These are phyloP conservation scores for Oreonectes daqikongensis DNA, from an alignment of 2,797 vertebrate species.

Conservation along the genomic window DNA sequence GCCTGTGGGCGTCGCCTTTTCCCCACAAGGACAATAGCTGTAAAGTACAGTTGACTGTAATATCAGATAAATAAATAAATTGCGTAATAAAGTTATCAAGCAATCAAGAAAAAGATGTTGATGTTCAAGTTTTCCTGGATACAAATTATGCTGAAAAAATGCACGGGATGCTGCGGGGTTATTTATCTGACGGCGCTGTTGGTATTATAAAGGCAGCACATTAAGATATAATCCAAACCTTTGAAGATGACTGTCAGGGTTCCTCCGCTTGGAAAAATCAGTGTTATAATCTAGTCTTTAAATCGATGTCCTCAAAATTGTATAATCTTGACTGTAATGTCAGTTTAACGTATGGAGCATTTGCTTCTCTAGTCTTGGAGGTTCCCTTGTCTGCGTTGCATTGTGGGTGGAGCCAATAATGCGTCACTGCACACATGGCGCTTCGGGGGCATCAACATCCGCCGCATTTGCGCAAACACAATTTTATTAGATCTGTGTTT, in stretches of 20 bases:
- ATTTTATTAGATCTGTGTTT: too few species aligned
- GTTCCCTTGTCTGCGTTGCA: conserved; percentile 55
- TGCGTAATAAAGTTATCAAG: conserved; percentile 22
- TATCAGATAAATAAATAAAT: conserved; percentile 22
- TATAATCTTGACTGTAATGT: not conserved
- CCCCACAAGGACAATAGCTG: conserved; percentile 28
- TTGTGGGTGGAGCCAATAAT: conserved; percentile 61
- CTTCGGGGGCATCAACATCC: conserved; percentile 8
- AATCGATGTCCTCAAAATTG: not conserved
- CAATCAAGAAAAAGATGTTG: not conserved
- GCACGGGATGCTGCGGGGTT: not conserved
- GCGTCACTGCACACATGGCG: conserved; percentile 60
- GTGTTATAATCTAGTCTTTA: not conserved
- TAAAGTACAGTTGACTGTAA: conserved; percentile 2
- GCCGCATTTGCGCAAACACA: conserved; percentile 13
- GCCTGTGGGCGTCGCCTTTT: conserved; percentile 23
- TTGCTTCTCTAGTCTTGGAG: conserved; percentile 32
- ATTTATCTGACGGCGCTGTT: not conserved
- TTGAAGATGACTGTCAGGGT: not conserved
- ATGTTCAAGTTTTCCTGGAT: not conserved
- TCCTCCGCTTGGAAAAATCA: not conserved
- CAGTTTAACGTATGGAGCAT: not conserved
- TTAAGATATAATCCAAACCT: conserved; percentile 10
- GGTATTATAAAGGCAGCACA: conserved; percentile 1
- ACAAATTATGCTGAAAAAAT: not conserved